These are phyloP conservation scores for Macrobrachium nipponense DNA, from an alignment of 1,140 invertebrate species.

Conservation along the genomic window DNA sequence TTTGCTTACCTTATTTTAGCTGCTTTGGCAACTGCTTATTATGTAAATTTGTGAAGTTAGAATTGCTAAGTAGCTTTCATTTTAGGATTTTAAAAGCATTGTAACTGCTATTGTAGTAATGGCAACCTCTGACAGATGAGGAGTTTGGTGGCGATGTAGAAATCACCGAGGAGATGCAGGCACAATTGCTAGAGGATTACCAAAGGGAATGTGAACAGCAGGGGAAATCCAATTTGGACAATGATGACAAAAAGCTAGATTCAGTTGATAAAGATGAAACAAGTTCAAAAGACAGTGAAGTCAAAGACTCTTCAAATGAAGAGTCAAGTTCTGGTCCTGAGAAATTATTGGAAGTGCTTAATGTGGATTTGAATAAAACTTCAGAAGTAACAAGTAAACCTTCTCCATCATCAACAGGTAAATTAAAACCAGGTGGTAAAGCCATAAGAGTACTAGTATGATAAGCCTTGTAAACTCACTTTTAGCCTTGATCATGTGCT, in stretches of 20 bases:
- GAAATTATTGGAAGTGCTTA: constrained; percentile 36
- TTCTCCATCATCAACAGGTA: constrained; percentile 57
- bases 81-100: constrained; percentile 2
- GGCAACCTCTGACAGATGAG: constrained; percentile 49
- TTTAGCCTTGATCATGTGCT: too few species aligned
- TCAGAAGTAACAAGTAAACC: constrained; percentile 52
- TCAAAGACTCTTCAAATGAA: constrained; percentile 19
- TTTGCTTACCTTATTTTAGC: too few species aligned
- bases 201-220: constrained; percentile 50
- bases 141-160: constrained; percentile 57
- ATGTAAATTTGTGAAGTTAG: constrained; percentile 10
- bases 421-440: constrained; percentile 5
- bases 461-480: too few species aligned
- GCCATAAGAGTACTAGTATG: too few species aligned
- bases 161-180: constrained; percentile 51
- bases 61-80: constrained; percentile 1
- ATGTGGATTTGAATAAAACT: constrained; percentile 50
- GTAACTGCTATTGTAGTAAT: constrained; percentile 45
- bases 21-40: background rate
- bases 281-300: background rate
- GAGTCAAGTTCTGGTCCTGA: constrained; percentile 13
- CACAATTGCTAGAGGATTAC: constrained; percentile 51
- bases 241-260: background rate
- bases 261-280: constrained; percentile 11
- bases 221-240: constrained; percentile 23